Evolutionary conservation across 2,797 vertebrate genomes (phyloP), one percentile per base, ranked within the genome.

Genomic region (Smutsia gigantea): DNA sequence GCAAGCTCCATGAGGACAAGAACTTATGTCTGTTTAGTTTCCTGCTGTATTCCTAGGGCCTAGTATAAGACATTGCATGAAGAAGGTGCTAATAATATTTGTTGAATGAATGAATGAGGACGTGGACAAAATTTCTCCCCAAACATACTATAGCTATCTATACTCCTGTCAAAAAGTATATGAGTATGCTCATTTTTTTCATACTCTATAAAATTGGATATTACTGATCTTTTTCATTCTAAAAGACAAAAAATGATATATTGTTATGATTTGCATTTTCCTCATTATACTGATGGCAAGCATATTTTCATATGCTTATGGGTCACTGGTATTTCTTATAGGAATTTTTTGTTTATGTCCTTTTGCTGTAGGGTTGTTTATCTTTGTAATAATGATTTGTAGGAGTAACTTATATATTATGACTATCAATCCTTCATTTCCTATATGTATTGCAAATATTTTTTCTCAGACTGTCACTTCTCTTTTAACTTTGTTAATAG

Each of bases 401-500:
- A 94, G 21, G 53, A 77, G 14, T 84, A 87, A 66, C 64, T 53
- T 92, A 55, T 55, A 61, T 91, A 69, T 93, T 96, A 90, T 71
- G 46, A 87, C 42, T 79, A 19, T 75, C 37, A 95, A 75, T 55
- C 10, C 21, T 93, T 95, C 46, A 84, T 94, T 87, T 93, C 37
- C 66, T 94, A 27, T 85, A 84, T 68, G 46, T 92, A 53, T 89
- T 84, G 27, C 85, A 86, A 87, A 84, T 92, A 83, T 86, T 89
- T 96, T 96, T 86, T 21, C 37, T 68, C 57, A 91, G 51, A 66
- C 18, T 69, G 31, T 93, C 89, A 78, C 78, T 95, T 78, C 18
- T 94, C n/a, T 89, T 86, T 94, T 88, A 91, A 85, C 49, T 90
- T 94, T 92, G 94, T 78, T 93, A 90, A 83, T 94, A 79, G 49